phyloP scores from a whole-genome alignment of 2,888 invertebrate species.

The Chorisops tibialis region DNA sequence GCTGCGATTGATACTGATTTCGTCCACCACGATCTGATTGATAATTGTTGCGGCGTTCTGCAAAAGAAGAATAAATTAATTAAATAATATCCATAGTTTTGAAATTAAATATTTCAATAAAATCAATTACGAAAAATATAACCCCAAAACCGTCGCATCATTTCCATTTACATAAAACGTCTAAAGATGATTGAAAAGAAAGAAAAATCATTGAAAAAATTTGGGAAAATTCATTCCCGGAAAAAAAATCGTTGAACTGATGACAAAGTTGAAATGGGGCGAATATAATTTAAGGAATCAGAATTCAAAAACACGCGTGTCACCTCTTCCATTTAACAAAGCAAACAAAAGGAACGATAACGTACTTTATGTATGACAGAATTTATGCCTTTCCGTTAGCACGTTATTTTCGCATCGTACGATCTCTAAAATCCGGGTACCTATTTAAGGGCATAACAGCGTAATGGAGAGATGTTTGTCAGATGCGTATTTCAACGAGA shows the following conservation, averaged over 20 bases:
- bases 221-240: too few species aligned
- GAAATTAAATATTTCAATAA: too few species aligned
- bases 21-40: neutral
- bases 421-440: neutral
- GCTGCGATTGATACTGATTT: neutral
- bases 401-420: neutral
- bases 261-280: neutral
- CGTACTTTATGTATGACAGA: neutral
- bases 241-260: neutral
- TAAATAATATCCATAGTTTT: too few species aligned
- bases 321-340: slow-evolving; percentile 9
- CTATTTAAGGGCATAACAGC: neutral
- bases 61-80: neutral
- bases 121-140: too few species aligned
- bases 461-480: too few species aligned
- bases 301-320: slow-evolving; percentile 19
- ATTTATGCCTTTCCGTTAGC: neutral
- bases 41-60: slow-evolving; percentile 12
- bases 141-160: too few species aligned
- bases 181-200: too few species aligned
- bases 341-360: slow-evolving; percentile 15
- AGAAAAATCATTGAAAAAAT: too few species aligned
- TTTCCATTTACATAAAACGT: neutral
- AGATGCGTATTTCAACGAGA: neutral
- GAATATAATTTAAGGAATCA: neutral